These are phyloP conservation scores for Phalacrocorax pelagicus DNA, from an alignment of 2,113 vertebrate genomes.

Conservation along the genomic window DNA sequence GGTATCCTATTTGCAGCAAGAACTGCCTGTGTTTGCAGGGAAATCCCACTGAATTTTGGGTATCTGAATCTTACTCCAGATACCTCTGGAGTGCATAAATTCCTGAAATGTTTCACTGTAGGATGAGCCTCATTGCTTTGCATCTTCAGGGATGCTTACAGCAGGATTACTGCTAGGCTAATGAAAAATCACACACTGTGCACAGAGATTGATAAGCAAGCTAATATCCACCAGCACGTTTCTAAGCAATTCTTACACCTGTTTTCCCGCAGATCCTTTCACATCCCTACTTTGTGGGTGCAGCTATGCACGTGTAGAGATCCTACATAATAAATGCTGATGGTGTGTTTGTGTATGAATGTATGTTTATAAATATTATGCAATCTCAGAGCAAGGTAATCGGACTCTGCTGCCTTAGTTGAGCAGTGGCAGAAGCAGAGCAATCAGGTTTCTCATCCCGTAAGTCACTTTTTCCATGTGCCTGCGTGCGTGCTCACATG, in stretches of 20 bases:
- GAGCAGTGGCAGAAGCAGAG: rapidly evolving
- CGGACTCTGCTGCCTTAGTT: neutral
- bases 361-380: neutral
- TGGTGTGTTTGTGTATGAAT: rapidly evolving
- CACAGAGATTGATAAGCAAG: neutral
- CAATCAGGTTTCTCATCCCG: neutral
- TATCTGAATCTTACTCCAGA: neutral
- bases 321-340: neutral
- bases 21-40: neutral
- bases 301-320: neutral
- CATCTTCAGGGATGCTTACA: slow-evolving; percentile 6
- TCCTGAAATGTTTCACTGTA: neutral
- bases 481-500: neutral
- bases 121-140: neutral
- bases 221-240: neutral
- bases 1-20: neutral
- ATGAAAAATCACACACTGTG: neutral
- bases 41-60: neutral
- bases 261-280: neutral
- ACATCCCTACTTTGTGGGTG: neutral
- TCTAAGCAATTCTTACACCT: neutral
- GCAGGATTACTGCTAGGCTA: neutral
- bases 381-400: neutral
- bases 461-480: neutral
- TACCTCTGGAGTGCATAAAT: neutral